Conservation (phyloP, 2,113 vertebrate genomes). For the Corythoichthys intestinalis region DNA sequence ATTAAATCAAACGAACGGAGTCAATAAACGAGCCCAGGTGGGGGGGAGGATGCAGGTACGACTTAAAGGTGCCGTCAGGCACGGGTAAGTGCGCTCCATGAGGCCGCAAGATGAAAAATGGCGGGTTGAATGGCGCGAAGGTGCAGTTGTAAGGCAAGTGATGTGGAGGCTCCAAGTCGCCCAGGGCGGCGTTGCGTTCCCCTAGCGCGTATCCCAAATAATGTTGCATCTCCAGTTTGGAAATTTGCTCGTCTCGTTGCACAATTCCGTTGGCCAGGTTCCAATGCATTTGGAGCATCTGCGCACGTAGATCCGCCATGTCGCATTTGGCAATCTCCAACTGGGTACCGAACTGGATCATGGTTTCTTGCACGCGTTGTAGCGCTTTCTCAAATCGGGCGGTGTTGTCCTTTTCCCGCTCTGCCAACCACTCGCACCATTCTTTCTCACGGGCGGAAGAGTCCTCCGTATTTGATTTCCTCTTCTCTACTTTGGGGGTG, state of each 20-base stretch:
- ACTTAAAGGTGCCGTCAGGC: neutral
- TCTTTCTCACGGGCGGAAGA: neutral
- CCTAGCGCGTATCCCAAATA: neutral
- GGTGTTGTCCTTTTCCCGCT: neutral
- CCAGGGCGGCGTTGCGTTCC: neutral
- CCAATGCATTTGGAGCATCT: neutral
- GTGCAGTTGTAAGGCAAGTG: neutral
- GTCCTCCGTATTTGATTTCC: neutral
- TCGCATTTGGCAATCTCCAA: neutral
- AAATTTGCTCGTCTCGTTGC: neutral
- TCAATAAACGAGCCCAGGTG: neutral
- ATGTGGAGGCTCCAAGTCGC: neutral
- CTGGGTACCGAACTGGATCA: neutral
- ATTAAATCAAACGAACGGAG: neutral
- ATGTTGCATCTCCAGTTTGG: neutral
- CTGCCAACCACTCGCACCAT: neutral
- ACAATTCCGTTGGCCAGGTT: neutral
- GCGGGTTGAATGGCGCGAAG: neutral
- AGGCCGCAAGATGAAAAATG: neutral
- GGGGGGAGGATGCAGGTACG: neutral
- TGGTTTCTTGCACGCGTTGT: neutral
- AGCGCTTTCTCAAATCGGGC: neutral
- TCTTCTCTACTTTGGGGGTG: neutral
- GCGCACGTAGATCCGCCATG: neutral
- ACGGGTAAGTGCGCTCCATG: neutral